Evolutionary conservation across 2,113 vertebrate genomes (phyloP).

Genomic region (Protobothrops mucrosquamatus): DNA sequence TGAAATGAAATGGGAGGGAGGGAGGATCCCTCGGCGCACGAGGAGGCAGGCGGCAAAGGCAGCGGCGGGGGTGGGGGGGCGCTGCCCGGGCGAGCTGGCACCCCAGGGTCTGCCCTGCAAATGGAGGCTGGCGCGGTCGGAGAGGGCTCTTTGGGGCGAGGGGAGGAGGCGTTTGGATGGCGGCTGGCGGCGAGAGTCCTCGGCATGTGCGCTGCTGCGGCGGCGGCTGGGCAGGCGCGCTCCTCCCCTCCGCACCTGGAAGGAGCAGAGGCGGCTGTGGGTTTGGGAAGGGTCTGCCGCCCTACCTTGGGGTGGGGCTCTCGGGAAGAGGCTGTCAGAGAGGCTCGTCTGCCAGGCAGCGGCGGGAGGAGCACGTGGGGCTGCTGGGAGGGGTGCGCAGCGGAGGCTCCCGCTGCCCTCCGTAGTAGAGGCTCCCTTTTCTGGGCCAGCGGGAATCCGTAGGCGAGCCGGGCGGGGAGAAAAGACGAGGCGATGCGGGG

Average conservation of each 20-base stretch:
- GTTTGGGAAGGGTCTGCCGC: not conserved
- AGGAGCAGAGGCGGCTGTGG: not conserved
- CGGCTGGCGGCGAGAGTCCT: not conserved
- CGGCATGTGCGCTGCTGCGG: not conserved
- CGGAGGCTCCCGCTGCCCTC: not conserved
- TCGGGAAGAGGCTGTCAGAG: not conserved
- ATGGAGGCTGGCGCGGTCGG: not conserved
- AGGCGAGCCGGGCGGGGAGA: not conserved
- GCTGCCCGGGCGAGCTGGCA: not conserved
- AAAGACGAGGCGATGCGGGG: not conserved
- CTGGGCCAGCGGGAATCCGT: not conserved
- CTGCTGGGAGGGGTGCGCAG: not conserved
- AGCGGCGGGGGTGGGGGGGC: not conserved
- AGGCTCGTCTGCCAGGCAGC: not conserved
- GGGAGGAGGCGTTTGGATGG: not conserved
- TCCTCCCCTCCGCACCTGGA: not conserved
- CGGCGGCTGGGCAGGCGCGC: not conserved
- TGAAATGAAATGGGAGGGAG: not conserved
- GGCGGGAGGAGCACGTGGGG: slow-evolving; percentile 7
- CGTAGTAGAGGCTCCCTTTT: not conserved
- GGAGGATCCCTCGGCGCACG: not conserved
- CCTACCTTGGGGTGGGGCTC: slow-evolving; percentile 20
- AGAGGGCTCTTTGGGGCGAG: not conserved
- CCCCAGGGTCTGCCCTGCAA: not conserved
- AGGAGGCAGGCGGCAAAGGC: not conserved